phyloP scores from a whole-genome alignment of 2,888 invertebrate genomes.

The Cheilosia impressa region DNA sequence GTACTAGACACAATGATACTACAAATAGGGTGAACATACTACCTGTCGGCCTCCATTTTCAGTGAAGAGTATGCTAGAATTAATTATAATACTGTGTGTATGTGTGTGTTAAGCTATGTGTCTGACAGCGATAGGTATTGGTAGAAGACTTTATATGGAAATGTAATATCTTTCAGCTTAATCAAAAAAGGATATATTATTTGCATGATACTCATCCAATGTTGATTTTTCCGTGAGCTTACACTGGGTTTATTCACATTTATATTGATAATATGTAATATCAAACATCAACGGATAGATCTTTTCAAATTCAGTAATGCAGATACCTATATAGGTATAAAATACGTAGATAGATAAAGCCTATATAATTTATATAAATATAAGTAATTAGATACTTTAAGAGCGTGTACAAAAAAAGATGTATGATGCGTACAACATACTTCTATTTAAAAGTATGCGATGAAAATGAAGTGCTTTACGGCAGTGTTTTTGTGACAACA shows the following conservation, averaged over 20 bases:
- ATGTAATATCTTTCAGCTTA: constrained; percentile 3
- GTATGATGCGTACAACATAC: too few relatives aligned
- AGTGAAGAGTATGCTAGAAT: constrained; percentile 20
- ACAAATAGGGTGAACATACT: constrained; percentile 33
- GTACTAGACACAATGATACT: constrained; percentile 38
- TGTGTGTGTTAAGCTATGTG: constrained; percentile 25
- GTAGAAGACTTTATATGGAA: constrained; percentile 2
- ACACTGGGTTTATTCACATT: constrained; percentile 9
- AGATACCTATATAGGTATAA: neutral
- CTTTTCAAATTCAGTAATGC: neutral
- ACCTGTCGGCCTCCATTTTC: constrained; percentile 53
- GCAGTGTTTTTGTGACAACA: too few relatives aligned
- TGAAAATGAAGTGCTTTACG: too few relatives aligned
- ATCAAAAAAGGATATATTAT: constrained; percentile 25
- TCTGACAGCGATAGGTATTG: constrained; percentile 9
- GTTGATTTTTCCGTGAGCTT: constrained; percentile 37
- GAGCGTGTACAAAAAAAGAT: too few relatives aligned
- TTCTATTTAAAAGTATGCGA: too few relatives aligned
- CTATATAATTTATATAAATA: too few relatives aligned
- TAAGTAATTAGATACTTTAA: too few relatives aligned
- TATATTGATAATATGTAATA: constrained; percentile 10
- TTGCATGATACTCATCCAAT: constrained; percentile 41
- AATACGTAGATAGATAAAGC: too few relatives aligned
- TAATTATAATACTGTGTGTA: constrained; percentile 37
- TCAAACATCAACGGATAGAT: neutral